A percentile compares a stretch with the other conserved stretches of the same genome.
phyloP scores from a whole-genome alignment of 2,113 vertebrate species.

The Ornithorhynchus anatinus region DNA sequence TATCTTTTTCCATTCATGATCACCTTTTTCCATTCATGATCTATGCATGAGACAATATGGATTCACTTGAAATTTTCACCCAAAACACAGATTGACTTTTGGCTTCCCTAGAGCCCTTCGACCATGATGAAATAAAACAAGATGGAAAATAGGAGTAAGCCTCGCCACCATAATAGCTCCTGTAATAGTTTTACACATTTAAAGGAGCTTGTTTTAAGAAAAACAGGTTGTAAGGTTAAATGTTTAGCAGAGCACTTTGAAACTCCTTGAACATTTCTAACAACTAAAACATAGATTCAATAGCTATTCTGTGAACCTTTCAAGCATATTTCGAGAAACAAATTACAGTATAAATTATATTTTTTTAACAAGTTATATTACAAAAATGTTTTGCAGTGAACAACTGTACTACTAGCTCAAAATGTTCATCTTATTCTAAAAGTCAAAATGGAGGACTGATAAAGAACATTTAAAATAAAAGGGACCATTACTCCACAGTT shows the following conservation, averaged over 20 bases:
- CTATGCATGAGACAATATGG: background rate
- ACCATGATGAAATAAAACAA: background rate
- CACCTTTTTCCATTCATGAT: constrained; percentile 11
- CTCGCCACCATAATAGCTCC: background rate
- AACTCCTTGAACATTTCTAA: constrained; percentile 5
- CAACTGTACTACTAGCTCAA: constrained; percentile 62
- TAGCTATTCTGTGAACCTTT: constrained; percentile 2
- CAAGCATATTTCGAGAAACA: constrained; percentile 16
- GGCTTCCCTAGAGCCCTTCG: background rate
- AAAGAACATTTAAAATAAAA: constrained; percentile 84
- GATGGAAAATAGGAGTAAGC: background rate
- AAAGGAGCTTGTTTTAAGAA: background rate
- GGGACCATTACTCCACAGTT: constrained; percentile 80
- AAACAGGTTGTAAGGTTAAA: background rate
- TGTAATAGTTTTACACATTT: background rate
- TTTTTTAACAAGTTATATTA: constrained; percentile 31
- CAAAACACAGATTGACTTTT: background rate
- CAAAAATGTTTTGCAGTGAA: constrained; percentile 27
- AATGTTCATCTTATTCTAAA: constrained; percentile 56
- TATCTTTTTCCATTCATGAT: background rate
- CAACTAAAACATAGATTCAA: constrained; percentile 10
- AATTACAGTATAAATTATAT: constrained; percentile 40
- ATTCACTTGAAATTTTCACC: constrained; percentile 10
- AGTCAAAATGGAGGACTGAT: constrained; percentile 79
- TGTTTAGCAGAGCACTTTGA: constrained; percentile 23